These are phyloP conservation scores for Trachymyrmex cornetzi DNA, from an alignment of 1,140 invertebrate genomes.

Conservation along the genomic window DNA sequence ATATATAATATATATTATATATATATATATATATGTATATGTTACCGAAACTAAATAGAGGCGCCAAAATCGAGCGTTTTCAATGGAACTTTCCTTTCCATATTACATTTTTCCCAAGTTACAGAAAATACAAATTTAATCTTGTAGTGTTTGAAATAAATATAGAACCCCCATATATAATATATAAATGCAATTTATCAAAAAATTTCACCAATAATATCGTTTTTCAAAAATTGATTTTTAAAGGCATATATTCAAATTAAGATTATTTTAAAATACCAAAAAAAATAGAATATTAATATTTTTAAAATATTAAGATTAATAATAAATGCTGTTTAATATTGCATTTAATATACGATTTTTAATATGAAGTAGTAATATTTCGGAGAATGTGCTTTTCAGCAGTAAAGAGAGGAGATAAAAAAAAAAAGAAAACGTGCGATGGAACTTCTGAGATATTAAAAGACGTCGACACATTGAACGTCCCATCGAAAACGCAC, in stretches of 20 bases:
- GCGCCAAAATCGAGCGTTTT: slow-evolving; percentile 12
- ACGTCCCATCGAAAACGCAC: slow-evolving; percentile 37
- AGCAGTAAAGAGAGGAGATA: not conserved
- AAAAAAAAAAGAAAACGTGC: not conserved
- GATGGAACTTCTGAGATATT: not conserved
- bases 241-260: not conserved
- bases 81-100: not conserved
- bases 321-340: slow-evolving; percentile 19
- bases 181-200: slow-evolving; percentile 4
- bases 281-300: not conserved
- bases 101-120: not conserved
- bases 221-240: not conserved
- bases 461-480: slow-evolving; percentile 20
- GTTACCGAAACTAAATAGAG: slow-evolving; percentile 29
- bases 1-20: slow-evolving; percentile 43
- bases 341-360: not conserved
- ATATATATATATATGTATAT: slow-evolving; percentile 1
- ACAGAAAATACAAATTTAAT: not conserved
- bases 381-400: not conserved
- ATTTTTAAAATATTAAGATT: not conserved
- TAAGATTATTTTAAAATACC: not conserved
- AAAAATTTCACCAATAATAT: not conserved
- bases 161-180: not conserved
- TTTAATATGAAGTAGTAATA: not conserved
- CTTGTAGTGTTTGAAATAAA: slow-evolving; percentile 16